Conservation (phyloP, 2,888 invertebrate species). For the Cosmia pyralina region DNA sequence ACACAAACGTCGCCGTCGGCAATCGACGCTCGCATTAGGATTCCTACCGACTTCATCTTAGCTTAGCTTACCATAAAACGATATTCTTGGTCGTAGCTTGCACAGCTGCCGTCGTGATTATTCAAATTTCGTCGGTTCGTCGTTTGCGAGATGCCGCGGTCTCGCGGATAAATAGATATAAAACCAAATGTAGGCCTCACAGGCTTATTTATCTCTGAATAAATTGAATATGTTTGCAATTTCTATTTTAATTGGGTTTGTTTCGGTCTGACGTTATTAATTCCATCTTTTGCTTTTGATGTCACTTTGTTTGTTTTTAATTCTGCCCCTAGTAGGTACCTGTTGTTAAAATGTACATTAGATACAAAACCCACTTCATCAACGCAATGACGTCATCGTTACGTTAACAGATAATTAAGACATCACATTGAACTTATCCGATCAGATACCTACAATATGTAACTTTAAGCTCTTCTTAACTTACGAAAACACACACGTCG, state of each 20-base stretch:
- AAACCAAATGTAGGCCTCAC: constrained; percentile 54
- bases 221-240: constrained; percentile 51
- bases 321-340: no score
- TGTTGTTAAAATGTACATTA: no score
- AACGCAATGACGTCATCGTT: constrained; percentile 17
- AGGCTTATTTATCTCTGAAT: constrained; percentile 45
- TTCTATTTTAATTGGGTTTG: constrained; percentile 45
- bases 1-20: constrained; percentile 15
- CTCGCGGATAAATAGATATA: constrained; percentile 52
- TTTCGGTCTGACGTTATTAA: constrained; percentile 23
- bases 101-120: constrained; percentile 62
- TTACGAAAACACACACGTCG: constrained; percentile 52
- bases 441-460: constrained; percentile 15
- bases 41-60: constrained; percentile 41
- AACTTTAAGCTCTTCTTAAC: constrained; percentile 18
- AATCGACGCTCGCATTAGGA: constrained; percentile 37
- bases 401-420: constrained; percentile 30
- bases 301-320: constrained; percentile 8
- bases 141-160: constrained; percentile 53
- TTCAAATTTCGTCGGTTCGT: constrained; percentile 58
- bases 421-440: constrained; percentile 22
- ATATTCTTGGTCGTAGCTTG: constrained; percentile 54
- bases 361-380: background rate
- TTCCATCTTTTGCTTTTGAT: constrained; percentile 13
- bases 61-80: constrained; percentile 53